phyloP scores from a whole-genome alignment of 2,888 invertebrate genomes.

The Erebia palarica region DNA sequence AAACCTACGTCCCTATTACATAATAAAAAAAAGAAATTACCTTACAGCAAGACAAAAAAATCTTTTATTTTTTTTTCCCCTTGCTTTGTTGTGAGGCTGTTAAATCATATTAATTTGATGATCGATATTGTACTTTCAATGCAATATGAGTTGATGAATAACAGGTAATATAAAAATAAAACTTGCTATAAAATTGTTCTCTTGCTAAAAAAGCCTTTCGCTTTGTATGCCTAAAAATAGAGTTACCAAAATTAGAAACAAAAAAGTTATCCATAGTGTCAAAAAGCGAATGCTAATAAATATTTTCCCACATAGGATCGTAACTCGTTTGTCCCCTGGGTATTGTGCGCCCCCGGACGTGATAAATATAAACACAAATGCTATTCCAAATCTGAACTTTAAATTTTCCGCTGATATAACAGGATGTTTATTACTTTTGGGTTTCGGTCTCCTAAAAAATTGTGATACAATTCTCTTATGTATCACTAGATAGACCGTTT shows the following conservation, averaged over 20 bases:
- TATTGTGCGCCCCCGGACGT: constrained; percentile 14
- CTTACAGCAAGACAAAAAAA: too few relatives aligned
- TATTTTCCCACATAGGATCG: constrained; percentile 4
- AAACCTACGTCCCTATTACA: too few relatives aligned
- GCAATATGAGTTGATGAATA: too few relatives aligned
- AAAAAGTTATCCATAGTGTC: constrained; percentile 7
- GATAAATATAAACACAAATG: constrained; percentile 24
- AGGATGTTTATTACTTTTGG: constrained; percentile 3
- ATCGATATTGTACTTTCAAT: too few relatives aligned
- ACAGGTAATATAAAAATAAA: too few relatives aligned
- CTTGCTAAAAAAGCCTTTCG: not conserved
- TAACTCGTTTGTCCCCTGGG: constrained; percentile 7
- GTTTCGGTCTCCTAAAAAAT: not conserved
- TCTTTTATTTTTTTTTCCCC: too few relatives aligned
- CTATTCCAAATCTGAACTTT: constrained; percentile 19
- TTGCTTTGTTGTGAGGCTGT: too few relatives aligned
- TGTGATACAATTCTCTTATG: not conserved
- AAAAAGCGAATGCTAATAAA: constrained; percentile 6
- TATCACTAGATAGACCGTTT: not conserved
- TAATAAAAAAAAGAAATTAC: too few relatives aligned
- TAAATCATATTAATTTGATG: too few relatives aligned
- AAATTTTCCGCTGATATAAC: constrained; percentile 14
- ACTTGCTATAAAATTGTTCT: not conserved
- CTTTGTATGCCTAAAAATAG: not conserved
- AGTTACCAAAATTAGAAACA: constrained; percentile 11